These are phyloP conservation scores for Orthonyx spaldingii DNA, from an alignment of 2,113 vertebrate species.

Conservation along the genomic window DNA sequence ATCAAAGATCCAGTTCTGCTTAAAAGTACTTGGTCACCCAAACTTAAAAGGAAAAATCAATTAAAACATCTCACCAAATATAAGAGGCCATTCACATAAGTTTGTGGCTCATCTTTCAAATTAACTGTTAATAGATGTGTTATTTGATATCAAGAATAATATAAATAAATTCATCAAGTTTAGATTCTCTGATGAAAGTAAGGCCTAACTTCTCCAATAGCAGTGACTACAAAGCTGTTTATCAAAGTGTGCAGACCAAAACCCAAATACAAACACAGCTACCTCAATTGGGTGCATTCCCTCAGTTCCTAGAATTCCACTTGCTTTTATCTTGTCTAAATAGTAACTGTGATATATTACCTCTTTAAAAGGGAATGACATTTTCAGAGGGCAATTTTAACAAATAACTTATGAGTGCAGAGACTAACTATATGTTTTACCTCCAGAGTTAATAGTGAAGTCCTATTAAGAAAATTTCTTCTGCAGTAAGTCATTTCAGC, in stretches of 20 bases:
- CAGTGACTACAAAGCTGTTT: not conserved
- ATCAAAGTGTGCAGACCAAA: not conserved
- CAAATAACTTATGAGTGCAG: not conserved
- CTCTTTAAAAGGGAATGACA: not conserved
- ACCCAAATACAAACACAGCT: not conserved
- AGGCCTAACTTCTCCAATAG: not conserved
- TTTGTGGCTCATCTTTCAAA: not conserved
- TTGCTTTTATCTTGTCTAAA: not conserved
- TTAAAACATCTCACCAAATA: not conserved
- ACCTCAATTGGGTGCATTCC: rapidly evolving
- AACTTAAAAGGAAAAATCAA: not conserved
- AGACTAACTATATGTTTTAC: constrained; percentile 49
- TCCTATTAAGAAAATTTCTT: constrained; percentile 89
- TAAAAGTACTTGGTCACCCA: not conserved
- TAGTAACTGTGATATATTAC: not conserved
- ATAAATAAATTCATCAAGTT: not conserved
- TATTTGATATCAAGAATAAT: not conserved
- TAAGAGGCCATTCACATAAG: not conserved
- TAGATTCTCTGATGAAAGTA: not conserved
- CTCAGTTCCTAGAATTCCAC: not conserved
- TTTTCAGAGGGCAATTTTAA: not conserved
- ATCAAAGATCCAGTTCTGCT: not conserved
- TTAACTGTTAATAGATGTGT: not conserved
- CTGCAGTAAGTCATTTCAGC: constrained; percentile 85
- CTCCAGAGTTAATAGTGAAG: constrained; percentile 90